phyloP scores from a whole-genome alignment of 2,113 vertebrate species.

The Caracal caracal region DNA sequence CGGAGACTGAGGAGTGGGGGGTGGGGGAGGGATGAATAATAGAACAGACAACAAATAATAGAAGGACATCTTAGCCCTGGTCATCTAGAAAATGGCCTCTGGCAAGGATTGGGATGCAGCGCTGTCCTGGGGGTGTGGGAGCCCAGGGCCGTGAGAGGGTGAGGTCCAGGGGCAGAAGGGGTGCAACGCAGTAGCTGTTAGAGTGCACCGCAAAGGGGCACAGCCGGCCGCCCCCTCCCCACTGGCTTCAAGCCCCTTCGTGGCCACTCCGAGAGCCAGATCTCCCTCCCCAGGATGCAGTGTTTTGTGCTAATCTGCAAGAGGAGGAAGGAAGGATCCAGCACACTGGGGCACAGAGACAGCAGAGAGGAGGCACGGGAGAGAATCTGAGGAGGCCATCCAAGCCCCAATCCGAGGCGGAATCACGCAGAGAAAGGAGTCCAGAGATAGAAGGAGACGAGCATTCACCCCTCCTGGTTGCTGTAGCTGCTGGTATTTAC shows the following conservation, averaged over 20 bases:
- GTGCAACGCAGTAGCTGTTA: fast-evolving
- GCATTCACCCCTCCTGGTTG: fast-evolving
- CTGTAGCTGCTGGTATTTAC: neutral
- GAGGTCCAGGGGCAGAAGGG: neutral
- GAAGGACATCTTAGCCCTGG: neutral
- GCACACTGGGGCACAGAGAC: neutral
- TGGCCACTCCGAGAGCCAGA: neutral
- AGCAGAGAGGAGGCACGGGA: neutral
- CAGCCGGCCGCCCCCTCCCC: no score
- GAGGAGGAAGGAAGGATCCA: neutral
- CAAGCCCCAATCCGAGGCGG: neutral
- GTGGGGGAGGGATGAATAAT: neutral
- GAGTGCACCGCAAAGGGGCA: neutral
- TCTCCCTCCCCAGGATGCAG: neutral
- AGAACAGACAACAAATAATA: neutral
- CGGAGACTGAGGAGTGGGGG: neutral
- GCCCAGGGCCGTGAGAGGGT: neutral
- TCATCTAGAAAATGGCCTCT: neutral
- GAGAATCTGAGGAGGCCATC: neutral
- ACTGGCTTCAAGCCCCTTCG: neutral
- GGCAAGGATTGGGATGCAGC: neutral
- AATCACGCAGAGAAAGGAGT: neutral
- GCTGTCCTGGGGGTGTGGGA: fast-evolving
- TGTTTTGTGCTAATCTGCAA: neutral
- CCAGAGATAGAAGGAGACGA: neutral